Evolutionary conservation across 2,113 vertebrate genomes (phyloP).

Genomic region (Sinocyclocheilus anshuiensis): DNA sequence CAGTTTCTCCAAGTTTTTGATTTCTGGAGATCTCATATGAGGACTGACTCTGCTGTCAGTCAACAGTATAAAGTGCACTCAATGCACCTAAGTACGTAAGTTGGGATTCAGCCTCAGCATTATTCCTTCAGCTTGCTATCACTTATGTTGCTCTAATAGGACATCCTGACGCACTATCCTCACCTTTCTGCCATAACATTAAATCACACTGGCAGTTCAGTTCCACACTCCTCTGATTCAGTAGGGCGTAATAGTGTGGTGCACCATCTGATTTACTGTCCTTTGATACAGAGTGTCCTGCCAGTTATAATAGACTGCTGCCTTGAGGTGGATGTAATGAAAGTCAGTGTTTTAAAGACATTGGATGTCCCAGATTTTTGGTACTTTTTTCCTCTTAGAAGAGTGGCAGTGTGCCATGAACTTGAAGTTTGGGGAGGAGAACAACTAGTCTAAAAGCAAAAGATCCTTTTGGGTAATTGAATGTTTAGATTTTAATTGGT

Average conservation of each 20-base stretch:
- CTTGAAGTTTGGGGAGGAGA: not conserved
- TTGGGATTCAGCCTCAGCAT: not conserved
- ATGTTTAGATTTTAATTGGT: not conserved
- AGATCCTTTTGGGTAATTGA: not conserved
- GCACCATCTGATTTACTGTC: constrained; percentile 57
- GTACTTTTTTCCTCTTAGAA: not conserved
- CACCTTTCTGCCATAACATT: constrained; percentile 46
- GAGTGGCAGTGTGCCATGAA: not conserved
- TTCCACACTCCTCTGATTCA: constrained; percentile 61
- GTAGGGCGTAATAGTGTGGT: constrained; percentile 46
- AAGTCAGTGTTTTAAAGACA: constrained; percentile 57
- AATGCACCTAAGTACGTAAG: not conserved
- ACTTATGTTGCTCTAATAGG: constrained; percentile 42
- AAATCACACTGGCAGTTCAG: constrained; percentile 50
- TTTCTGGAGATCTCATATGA: not conserved
- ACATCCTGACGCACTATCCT: constrained; percentile 27
- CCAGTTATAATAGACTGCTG: constrained; percentile 56
- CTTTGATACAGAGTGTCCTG: constrained; percentile 51
- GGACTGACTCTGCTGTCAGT: not conserved
- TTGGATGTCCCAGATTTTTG: constrained; percentile 4
- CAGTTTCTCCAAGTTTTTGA: not conserved
- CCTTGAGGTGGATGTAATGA: constrained; percentile 56
- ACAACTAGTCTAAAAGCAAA: not conserved
- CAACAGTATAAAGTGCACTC: not conserved
- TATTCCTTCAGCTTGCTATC: constrained; percentile 16